Evolutionary conservation across 2,888 invertebrate genomes (phyloP), one percentile per base, ranked within the genome.

Genomic region (Eurytoma adleriae): DNA sequence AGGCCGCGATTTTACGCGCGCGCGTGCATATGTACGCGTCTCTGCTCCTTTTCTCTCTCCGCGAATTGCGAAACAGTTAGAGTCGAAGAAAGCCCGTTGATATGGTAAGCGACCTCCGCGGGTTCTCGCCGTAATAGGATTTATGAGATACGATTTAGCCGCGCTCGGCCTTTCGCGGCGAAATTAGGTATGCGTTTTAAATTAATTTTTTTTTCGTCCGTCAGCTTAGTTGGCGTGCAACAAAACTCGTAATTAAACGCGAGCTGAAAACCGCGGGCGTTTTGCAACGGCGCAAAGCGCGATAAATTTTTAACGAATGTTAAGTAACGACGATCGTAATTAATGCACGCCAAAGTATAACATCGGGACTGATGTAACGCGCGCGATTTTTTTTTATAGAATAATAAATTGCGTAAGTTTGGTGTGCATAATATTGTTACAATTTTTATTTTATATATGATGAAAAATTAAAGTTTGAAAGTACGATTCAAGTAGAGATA

Each of bases 71-170:
- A 30, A 80, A 77, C 73, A 59, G 67, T 76, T 77, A 69, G 52
- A 68, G 72, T 72, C 68, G 57, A 69, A 73, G 80, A 80, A 73
- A 68, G 68, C 10, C 50, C 52, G 61, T 62, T 68, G 62, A 76
- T 76, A 76, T 72, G 73, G 76, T 77, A 80, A 80, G 67, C 62
- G 66, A 73, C 30, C 14, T 48, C 48, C 59, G 20, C 1, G 56
- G 2, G 20, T 62, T 76, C 56, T 57, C 24, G 24, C 62, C 64
- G 69, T 73, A 80, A 71, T 74, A 40, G 20, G 52, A 75, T 80
- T 80, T 76, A 80, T 40, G 72, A 73, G 72, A 54, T 62, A 62
- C 67, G 56, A 67, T 80, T 76, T 76, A 61, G 67, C 56, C 56
- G 1, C 56, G 1, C 48, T 13, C 24, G 7, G 24, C 27, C 27